phyloP scores from a whole-genome alignment of 92 coral and sea anemone species.

The Epizoanthus stellaris region DNA sequence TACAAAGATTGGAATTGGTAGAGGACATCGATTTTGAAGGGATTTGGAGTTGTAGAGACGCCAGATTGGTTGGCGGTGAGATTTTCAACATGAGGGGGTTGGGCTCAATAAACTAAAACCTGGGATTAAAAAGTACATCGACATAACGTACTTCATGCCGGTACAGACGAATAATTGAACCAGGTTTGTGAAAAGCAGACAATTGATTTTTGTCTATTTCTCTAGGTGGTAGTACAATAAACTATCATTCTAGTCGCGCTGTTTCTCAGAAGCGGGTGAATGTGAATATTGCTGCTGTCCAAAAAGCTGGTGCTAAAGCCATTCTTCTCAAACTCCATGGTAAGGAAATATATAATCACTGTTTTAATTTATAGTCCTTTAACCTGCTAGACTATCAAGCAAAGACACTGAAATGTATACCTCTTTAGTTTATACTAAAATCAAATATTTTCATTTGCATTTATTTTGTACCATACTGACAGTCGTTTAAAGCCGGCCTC shows the following conservation, averaged over 20 bases:
- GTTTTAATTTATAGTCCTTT: background rate
- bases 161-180: background rate
- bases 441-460: too few relatives aligned
- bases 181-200: too few relatives aligned
- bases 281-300: background rate
- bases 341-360: background rate
- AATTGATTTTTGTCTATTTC: background rate
- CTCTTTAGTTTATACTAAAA: too few relatives aligned
- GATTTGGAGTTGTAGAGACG: too few relatives aligned
- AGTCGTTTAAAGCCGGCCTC: too few relatives aligned
- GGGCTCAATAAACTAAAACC: too few relatives aligned
- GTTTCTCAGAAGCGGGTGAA: slow-evolving; percentile 6
- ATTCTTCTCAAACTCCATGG: slow-evolving; percentile 29
- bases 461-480: too few relatives aligned
- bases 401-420: too few relatives aligned
- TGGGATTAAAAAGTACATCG: background rate
- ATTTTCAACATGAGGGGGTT: too few relatives aligned
- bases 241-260: background rate
- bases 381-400: background rate
- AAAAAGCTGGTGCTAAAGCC: background rate
- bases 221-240: slow-evolving; percentile 4
- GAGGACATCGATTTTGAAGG: too few relatives aligned
- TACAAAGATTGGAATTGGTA: too few relatives aligned
- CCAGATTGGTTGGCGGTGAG: too few relatives aligned
- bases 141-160: background rate